phyloP scores from a whole-genome alignment of 2,797 vertebrate genomes.

The Strix occidentalis region DNA sequence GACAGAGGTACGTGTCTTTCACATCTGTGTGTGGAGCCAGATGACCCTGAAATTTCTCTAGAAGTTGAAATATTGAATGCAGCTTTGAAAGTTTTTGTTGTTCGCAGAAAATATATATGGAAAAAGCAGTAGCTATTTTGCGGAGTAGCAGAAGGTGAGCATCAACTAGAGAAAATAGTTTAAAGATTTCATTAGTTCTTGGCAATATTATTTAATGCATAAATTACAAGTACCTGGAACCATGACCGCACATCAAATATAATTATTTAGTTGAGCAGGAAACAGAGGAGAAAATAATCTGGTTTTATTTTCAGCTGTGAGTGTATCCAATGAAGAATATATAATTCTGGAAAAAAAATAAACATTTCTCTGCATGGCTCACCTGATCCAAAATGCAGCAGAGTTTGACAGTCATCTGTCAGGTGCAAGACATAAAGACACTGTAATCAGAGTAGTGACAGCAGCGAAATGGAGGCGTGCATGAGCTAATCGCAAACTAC shows the following conservation, averaged over 20 bases:
- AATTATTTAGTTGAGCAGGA: neutral
- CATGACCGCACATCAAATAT: neutral
- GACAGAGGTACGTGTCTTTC: conserved; percentile 80
- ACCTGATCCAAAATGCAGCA: neutral
- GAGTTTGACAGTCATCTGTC: neutral
- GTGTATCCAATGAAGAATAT: neutral
- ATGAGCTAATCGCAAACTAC: neutral
- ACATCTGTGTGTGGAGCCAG: neutral
- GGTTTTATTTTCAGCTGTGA: neutral
- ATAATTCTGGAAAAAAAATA: neutral
- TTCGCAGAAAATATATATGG: accelerated
- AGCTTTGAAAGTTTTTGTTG: neutral
- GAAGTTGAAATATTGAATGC: accelerated
- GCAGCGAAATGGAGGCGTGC: neutral
- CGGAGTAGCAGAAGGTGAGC: neutral
- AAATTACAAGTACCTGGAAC: neutral
- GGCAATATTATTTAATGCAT: neutral
- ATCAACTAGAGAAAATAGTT: neutral
- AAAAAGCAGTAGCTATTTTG: neutral
- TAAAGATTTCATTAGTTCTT: neutral
- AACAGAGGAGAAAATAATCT: neutral
- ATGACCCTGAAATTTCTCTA: neutral
- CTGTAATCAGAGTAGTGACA: neutral
- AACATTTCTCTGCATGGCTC: neutral
- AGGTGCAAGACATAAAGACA: neutral